Evolutionary conservation across 2,888 invertebrate species (phyloP), one percentile per base, ranked within the genome.

Genomic region (Calameuta pallipes): DNA sequence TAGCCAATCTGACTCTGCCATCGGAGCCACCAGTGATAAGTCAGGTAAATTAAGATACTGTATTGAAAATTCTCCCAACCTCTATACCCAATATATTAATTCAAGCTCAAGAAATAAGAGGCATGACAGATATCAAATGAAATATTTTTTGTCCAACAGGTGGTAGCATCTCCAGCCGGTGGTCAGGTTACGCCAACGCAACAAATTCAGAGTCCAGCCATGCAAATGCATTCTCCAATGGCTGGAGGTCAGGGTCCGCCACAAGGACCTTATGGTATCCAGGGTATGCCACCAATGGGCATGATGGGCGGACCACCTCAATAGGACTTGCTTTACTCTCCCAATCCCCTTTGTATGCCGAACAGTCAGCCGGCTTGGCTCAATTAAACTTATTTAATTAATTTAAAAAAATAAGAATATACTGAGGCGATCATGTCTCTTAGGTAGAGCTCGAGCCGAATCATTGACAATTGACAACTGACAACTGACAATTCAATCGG

Each of bases 1-100:
- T 98, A 77, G 94, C 95, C 69, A 98, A 97, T 93, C 94, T 98
- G 86, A 94, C 95, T 73, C 92, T 97, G 81, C 97, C 97, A 75
- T 95, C 95, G 41, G 97, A 97, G 89, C 94, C 95, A 78, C 95
- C 95, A 81, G 94, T 94, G 41, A 93, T 90, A 86, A 91, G 89
- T 83, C 93, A 89, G 90, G 84, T 82, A 76, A 34, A 9, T 23
- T 6, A 56, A 56, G 0, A 56, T 9, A 56, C 6, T 23, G 9
- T 23, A 23, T 56, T 56, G 23, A 9, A 56, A 34, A 31, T 71
- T n/a, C 12, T 71, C 3, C 9, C 71, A 0, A 6, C 30, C 6
- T 71, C 12, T 71, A 23, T 0, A 56, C 23, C 2, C 1, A 56
- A 23, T 23, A 56, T 23, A 41, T 41, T 2, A 56, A 56, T 56